Conservation (phyloP, 2,113 vertebrate species). For the Turnix velox region DNA sequence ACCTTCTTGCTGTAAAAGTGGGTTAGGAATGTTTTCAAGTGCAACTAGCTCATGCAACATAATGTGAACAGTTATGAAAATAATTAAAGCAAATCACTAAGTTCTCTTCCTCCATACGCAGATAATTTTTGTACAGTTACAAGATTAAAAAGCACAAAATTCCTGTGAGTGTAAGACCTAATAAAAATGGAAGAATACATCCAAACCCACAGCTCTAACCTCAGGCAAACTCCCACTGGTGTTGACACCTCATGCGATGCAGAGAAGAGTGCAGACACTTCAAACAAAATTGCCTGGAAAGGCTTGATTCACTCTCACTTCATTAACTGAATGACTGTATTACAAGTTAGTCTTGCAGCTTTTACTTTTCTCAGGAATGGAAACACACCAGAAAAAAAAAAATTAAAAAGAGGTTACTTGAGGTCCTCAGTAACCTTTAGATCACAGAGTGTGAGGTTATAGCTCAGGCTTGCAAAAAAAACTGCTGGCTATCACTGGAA, state of each 20-base stretch:
- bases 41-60: neutral
- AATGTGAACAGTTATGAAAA: neutral
- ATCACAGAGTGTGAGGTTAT: neutral
- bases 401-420: neutral
- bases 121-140: conserved; percentile 32
- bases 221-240: conserved; percentile 65
- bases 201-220: conserved; percentile 61
- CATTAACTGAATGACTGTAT: conserved; percentile 52
- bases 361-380: conserved; percentile 23
- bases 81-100: conserved; percentile 45
- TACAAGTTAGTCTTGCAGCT: conserved; percentile 27
- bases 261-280: conserved; percentile 54
- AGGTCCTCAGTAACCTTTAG: neutral
- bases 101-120: conserved; percentile 5
- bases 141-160: conserved; percentile 60
- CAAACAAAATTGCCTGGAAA: conserved; percentile 63
- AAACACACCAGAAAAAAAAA: neutral
- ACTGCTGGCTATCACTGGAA: neutral
- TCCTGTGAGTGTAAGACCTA: conserved; percentile 56
- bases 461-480: neutral
- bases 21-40: neutral
- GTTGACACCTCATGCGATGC: conserved; percentile 55
- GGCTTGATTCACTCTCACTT: conserved; percentile 55
- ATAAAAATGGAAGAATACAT: conserved; percentile 64
- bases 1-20: neutral